Conservation (phyloP, 2,113 vertebrate species). For the Mormyrus iriodes region DNA sequence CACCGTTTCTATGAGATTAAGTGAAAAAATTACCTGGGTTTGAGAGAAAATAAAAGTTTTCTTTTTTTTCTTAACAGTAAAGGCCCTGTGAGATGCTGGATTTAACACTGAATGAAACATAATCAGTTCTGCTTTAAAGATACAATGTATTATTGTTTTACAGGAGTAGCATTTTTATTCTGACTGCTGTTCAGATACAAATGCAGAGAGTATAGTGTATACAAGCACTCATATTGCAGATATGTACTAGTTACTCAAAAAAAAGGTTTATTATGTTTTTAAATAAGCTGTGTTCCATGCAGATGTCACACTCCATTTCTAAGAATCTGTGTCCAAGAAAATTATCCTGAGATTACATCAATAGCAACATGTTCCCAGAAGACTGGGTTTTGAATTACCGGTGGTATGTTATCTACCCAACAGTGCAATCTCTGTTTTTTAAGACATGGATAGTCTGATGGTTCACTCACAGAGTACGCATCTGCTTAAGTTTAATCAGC, state of each 20-base stretch:
- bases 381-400: too few species aligned
- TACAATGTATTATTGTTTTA: too few species aligned
- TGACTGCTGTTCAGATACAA: neutral
- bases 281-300: neutral
- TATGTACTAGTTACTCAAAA: neutral
- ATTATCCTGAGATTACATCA: neutral
- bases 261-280: neutral
- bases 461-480: neutral
- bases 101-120: neutral
- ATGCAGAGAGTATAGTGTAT: neutral
- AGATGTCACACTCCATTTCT: neutral
- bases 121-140: too few species aligned
- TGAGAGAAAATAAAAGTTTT: neutral
- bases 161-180: neutral
- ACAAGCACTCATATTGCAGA: too few species aligned
- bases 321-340: neutral
- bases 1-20: neutral
- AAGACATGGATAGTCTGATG: too few species aligned
- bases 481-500: neutral
- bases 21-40: neutral
- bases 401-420: neutral
- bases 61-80: neutral
- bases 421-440: too few species aligned
- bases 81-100: neutral
- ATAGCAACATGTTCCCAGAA: too few species aligned